Base-by-base conservation (phyloP, 2,113 vertebrate species). In the Buteo buteo region DNA sequence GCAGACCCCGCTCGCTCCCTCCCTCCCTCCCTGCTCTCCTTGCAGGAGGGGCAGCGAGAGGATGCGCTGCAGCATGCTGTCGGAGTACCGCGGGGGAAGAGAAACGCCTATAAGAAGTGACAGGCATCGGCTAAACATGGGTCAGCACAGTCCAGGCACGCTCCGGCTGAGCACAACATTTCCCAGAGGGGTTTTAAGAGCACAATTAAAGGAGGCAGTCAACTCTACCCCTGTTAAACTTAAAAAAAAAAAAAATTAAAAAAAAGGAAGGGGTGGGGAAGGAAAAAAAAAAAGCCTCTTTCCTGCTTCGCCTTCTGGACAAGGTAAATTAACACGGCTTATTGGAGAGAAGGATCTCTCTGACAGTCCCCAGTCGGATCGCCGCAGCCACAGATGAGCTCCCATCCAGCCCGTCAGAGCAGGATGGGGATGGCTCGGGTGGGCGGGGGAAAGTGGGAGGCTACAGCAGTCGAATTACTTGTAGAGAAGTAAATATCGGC, bases 91-190 rank as follows among this genome's bases (percentile, higher is more conserved):
- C 70, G 78, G 52, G 26, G 84, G n/a, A 74, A 91, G 17, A 57
- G 78, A 71, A 95, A 96, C n/a, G 82, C 3, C 45, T 18, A 97
- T 85, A 52, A 90, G 87, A 91, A 91, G 94, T 96, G 96, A 97
- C 95, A 96, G 73, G 90, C 84, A 70, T 64, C 73, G 84, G 90
- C 85, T 87, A 85, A 95, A 96, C 96, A 38, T 1, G 90, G 95
- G 88, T 40, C 92, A 95, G 88, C 57, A 67, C 57, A 84, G 94
- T 21, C 25, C 77, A 40, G 61, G 57, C 81, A 84, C 16, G 50
- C 95, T 95, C 65, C 38, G 18, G 70, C 90, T 93, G 78, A 94
- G 88, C 70, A 87, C 81, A 83, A 49, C 81, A 67, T 79, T 36
- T 88, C 95, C 94, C 96, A 91, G 84, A 55, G 92, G 94, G 69